A percentile compares a stretch with the other conserved stretches of the same genome.
These are phyloP conservation scores for Mya arenaria DNA, from an alignment of 1,140 invertebrate genomes.

Conservation along the genomic window DNA sequence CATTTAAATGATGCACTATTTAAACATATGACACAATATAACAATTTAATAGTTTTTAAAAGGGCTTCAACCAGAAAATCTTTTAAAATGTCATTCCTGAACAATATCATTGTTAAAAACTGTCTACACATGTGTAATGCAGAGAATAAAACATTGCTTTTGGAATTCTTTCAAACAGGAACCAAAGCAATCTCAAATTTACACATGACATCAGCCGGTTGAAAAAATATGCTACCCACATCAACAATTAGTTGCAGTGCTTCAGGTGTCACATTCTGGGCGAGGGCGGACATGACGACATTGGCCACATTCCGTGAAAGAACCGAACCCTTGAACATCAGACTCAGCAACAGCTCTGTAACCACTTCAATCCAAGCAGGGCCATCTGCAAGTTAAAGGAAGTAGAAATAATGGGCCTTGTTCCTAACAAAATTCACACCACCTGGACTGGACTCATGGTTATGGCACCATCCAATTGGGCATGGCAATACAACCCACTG, in stretches of 20 bases:
- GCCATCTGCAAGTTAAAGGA: not conserved
- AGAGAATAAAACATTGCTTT: too few relatives aligned
- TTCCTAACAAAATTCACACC: not conserved
- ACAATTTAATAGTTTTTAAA: too few relatives aligned
- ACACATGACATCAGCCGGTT: too few relatives aligned
- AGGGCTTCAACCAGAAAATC: too few relatives aligned
- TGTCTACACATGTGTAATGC: too few relatives aligned
- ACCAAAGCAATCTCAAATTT: too few relatives aligned
- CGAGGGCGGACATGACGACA: slow-evolving; percentile 88
- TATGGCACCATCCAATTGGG: not conserved
- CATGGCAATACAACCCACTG: not conserved
- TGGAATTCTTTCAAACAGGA: too few relatives aligned
- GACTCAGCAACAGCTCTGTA: slow-evolving; percentile 88
- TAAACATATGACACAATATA: too few relatives aligned
- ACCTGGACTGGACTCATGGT: not conserved
- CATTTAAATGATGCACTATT: too few relatives aligned
- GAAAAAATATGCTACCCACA: too few relatives aligned
- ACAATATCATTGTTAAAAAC: too few relatives aligned
- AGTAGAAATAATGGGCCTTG: not conserved
- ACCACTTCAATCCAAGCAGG: slow-evolving; percentile 91
- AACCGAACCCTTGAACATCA: slow-evolving; percentile 83
- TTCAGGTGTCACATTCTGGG: slow-evolving; percentile 85
- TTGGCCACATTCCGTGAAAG: slow-evolving; percentile 86
- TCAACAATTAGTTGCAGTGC: slow-evolving; percentile 88
- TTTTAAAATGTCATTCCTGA: too few relatives aligned